Base-by-base conservation (phyloP, 2,888 invertebrate genomes). In the Smittia sp. region DNA sequence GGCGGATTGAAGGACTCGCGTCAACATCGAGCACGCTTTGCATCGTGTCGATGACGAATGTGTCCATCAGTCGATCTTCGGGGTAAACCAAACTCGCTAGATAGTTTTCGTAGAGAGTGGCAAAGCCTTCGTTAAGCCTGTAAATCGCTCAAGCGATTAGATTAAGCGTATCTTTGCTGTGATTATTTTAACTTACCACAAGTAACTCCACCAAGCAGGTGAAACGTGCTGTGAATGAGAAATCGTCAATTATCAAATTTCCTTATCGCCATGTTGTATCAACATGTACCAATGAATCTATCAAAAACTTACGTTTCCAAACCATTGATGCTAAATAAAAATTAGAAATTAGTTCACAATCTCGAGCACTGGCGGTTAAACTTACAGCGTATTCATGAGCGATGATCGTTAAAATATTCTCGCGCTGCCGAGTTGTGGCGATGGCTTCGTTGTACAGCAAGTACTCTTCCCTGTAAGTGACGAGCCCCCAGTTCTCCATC, bases 51-150 rank as follows among this genome's bases (percentile, higher is more conserved):
- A 88, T 83, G 0, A 93, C 88, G 79, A 93, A 93, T 75, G 89
- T 86, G 77, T 93, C 91, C 79, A 89, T 86, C 38, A 91, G 85
- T 77, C 89, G 89, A 90, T 91, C 92, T 1, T 88, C 81, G 0
- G 85, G 84, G 18, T 82, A 79, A 9, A 62, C 87, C 76, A 84
- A 76, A 32, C 85, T 85, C 1, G 87, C 85, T 1, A 84, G 86
- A 54, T 83, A 85, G 78, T 88, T 89, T 78, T 91, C 88, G 74
- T 89, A 88, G 80, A 87, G 88, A 76, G 85, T 86, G 0, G 91
- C 91, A 76, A 91, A 90, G 0, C 88, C 91, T 79, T 91, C 90
- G 78, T 89, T 91, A 0, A 91, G 80, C 90, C 91, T 91, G 0
- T 20, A 66, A 7, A 62, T 62, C 3, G 11, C 9, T 6, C 32